Evolutionary conservation across 30 jellyfish, hydroid and myxozoan genomes (phyloP).

Genomic region (Hydra vulgaris): DNA sequence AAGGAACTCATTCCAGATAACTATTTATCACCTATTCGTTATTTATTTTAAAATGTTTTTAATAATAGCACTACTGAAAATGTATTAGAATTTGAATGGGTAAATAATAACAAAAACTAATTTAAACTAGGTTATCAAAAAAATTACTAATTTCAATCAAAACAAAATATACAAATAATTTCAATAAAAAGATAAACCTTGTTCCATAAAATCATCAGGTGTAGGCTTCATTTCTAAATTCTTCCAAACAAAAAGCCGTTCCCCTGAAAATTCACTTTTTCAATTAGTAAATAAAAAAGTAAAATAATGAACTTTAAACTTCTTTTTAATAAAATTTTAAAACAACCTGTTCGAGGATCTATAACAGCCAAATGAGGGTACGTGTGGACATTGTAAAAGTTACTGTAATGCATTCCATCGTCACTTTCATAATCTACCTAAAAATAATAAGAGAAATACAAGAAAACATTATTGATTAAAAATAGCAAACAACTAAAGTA

Average conservation of each 20-base stretch:
- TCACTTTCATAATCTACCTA: constrained; percentile 91
- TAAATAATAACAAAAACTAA: too few species aligned
- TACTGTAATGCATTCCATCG: constrained; percentile 81
- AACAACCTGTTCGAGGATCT: constrained; percentile 91
- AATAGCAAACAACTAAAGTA: too few species aligned
- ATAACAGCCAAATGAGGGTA: constrained; percentile 74
- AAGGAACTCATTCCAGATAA: too few species aligned
- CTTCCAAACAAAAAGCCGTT: constrained; percentile 79
- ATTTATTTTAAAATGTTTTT: too few species aligned
- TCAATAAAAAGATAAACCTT: constrained; percentile 16
- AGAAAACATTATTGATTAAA: too few species aligned
- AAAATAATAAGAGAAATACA: background rate
- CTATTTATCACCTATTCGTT: too few species aligned
- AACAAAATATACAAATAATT: too few species aligned
- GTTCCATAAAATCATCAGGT: constrained; percentile 32
- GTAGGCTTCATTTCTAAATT: constrained; percentile 36
- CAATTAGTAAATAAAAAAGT: background rate
- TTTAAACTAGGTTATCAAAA: too few species aligned
- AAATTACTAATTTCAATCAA: too few species aligned
- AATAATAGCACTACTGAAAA: too few species aligned
- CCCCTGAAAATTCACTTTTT: constrained; percentile 58
- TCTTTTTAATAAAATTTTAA: background rate
- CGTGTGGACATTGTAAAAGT: constrained; percentile 53
- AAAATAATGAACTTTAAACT: background rate
- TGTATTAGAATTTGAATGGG: too few species aligned